Conservation (phyloP, 2,797 vertebrate genomes). For the Cheirogaleus major region DNA sequence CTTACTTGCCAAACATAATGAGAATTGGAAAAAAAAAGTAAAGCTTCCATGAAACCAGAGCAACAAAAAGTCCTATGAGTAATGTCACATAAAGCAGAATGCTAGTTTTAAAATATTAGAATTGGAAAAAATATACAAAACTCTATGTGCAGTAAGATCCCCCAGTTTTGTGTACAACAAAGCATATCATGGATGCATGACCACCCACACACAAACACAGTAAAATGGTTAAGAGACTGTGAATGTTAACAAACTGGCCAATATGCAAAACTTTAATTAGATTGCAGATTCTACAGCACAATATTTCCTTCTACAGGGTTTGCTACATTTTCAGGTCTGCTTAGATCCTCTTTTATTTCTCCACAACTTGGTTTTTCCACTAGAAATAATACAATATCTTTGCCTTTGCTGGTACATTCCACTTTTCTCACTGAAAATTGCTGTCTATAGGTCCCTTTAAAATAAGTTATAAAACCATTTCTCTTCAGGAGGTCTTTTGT, state of each 20-base stretch:
- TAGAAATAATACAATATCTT: not conserved
- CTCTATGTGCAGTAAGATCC: not conserved
- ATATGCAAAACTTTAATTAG: not conserved
- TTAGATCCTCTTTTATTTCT: not conserved
- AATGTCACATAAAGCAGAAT: not conserved
- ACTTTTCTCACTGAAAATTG: not conserved
- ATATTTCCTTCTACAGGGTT: not conserved
- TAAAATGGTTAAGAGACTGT: not conserved
- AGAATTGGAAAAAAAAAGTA: not conserved
- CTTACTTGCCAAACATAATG: not conserved
- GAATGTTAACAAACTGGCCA: not conserved
- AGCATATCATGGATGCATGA: not conserved
- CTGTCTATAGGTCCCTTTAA: not conserved
- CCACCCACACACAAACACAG: not conserved
- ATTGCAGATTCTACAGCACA: not conserved
- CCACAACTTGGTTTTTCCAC: not conserved
- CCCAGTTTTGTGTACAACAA: not conserved
- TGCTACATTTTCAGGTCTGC: not conserved
- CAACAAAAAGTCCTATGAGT: not conserved
- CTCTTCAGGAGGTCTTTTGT: constrained; percentile 4
- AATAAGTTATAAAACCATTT: not conserved
- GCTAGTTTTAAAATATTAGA: constrained; percentile 43
- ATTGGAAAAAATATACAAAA: not conserved
- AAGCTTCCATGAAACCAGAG: constrained; percentile 7
- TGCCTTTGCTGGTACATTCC: not conserved